phyloP scores from a whole-genome alignment of 2,113 vertebrate species.

The Prietella phreatophila region DNA sequence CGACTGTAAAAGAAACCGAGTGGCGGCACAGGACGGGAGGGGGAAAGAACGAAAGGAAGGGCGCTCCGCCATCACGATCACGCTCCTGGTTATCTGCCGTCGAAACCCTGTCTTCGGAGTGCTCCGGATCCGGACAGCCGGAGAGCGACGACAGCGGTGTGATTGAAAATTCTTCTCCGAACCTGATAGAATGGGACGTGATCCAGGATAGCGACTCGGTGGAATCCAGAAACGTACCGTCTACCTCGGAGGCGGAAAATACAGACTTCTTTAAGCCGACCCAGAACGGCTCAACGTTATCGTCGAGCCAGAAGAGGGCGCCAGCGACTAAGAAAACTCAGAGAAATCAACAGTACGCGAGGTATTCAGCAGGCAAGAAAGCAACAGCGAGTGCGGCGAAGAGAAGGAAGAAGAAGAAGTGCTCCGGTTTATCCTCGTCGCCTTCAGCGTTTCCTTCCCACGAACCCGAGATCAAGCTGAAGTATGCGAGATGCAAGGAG shows the following conservation, averaged over 20 bases:
- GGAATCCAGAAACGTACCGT: slow-evolving; percentile 7
- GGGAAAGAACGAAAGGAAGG: not conserved
- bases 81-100: slow-evolving; percentile 43
- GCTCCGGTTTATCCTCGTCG: slow-evolving; percentile 9
- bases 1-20: not conserved
- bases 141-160: slow-evolving; percentile 66
- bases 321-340: not conserved
- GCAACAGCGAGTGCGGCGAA: not conserved
- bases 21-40: not conserved
- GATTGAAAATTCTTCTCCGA: slow-evolving; percentile 29
- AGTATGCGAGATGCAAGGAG: slow-evolving; percentile 54
- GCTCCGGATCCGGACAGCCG: slow-evolving; percentile 27
- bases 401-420: slow-evolving; percentile 47
- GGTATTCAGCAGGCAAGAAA: not conserved
- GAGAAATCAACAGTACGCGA: slow-evolving; percentile 1
- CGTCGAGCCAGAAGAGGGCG: not conserved
- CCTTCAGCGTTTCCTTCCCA: slow-evolving; percentile 53
- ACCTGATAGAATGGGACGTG: not conserved
- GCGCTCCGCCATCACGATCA: not conserved
- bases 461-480: slow-evolving; percentile 70
- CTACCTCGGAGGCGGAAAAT: slow-evolving; percentile 34
- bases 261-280: slow-evolving; percentile 33
- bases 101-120: slow-evolving; percentile 63
- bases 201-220: slow-evolving; percentile 23
- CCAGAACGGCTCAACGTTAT: not conserved